Evolutionary conservation across 2,888 invertebrate genomes (phyloP).

Genomic region (Cryptosula pallasiana): DNA sequence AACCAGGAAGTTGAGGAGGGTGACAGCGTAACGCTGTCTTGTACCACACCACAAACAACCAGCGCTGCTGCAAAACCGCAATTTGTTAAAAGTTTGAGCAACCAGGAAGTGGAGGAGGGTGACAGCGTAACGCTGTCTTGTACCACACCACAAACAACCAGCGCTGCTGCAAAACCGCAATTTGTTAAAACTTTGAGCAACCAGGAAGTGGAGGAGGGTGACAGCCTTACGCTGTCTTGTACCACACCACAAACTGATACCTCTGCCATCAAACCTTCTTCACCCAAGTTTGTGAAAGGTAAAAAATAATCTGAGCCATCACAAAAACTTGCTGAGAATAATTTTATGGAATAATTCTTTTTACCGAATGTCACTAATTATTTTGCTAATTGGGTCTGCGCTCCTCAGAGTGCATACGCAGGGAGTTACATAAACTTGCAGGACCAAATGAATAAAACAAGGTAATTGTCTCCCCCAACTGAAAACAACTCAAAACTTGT

Average conservation of each 20-base stretch:
- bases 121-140: neutral
- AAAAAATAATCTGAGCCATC: too few relatives aligned
- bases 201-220: neutral
- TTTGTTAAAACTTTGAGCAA: neutral
- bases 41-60: neutral
- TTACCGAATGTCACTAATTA: too few relatives aligned
- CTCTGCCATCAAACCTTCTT: neutral
- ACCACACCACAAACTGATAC: neutral
- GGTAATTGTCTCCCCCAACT: too few relatives aligned
- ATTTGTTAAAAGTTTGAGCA: constrained; percentile 31
- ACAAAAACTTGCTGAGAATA: too few relatives aligned
- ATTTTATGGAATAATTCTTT: too few relatives aligned
- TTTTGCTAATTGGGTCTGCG: too few relatives aligned
- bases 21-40: neutral
- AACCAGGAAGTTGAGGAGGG: neutral
- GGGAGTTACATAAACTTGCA: too few relatives aligned
- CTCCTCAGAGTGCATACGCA: too few relatives aligned
- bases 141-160: neutral
- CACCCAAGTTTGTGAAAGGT: constrained; percentile 18
- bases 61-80: neutral
- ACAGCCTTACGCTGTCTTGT: neutral
- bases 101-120: constrained; percentile 25
- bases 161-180: neutral
- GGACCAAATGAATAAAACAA: too few relatives aligned
- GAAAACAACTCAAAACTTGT: too few relatives aligned